Evolutionary conservation across 2,888 invertebrate genomes (phyloP), one percentile per base, ranked within the genome.

Genomic region (Sipha maydis): DNA sequence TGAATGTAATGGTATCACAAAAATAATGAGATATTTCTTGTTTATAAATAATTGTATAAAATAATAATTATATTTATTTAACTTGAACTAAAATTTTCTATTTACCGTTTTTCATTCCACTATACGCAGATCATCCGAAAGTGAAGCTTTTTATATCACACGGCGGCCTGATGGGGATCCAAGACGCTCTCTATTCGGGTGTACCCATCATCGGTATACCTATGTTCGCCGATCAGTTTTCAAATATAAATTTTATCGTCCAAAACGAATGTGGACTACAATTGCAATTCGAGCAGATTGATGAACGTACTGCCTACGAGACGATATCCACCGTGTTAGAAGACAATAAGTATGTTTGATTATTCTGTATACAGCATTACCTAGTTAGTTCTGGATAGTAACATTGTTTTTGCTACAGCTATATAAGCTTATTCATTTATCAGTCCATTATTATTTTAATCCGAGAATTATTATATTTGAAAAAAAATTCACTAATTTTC

Each of bases 121-220:
- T 8, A 17, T n/a, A 28, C 21, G 11, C 28, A 89, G 89, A 71
- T 79, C 89, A 89, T 19, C 89, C 89, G 0, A 89, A 89, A 19
- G 89, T 89, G 1, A 89, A 89, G 56, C 28, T 89, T 14, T 89
- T 84, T 61, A 78, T 89, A 79, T 84, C 84, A 5, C 89, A 89
- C 71, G 75, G 89, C 9, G 89, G 89, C 9, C 61, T 89, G 14
- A 67, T 78, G 78, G 84, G 89, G n/a, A 78, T 78, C 25, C 73
- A 71, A 2, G 89, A 89, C n/a, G 79, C 89, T 3, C 78, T 89
- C 9, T 79, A 84, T 48, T 77, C 83, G 11, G 89, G 89, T 7
- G 84, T 84, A 8, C 89, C 89, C 21, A 73, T 89, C 9, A 25
- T 89, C 28, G 89, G 89, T 31, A 85, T 89, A 78, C 89, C 89